Conservation (phyloP, 2,888 invertebrate genomes). For the Pycnomerus fuliginosus region DNA sequence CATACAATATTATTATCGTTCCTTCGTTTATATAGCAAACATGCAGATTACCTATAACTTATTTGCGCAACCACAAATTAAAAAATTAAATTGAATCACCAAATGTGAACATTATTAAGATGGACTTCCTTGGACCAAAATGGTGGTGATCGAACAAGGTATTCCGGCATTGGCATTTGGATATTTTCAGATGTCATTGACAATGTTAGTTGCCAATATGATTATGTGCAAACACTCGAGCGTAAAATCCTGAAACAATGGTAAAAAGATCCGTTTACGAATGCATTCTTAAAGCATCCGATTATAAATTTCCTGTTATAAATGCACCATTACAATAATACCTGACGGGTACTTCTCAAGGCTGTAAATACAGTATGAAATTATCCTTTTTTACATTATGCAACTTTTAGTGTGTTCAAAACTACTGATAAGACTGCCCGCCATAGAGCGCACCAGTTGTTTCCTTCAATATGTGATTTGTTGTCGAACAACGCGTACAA, state of each 20-base stretch:
- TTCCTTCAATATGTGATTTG: slow-evolving; percentile 1
- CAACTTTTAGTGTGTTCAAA: slow-evolving; percentile 30
- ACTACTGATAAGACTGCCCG: slow-evolving; percentile 6
- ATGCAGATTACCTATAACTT: no score
- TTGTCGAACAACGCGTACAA: slow-evolving; percentile 2
- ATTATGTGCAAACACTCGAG: slow-evolving; percentile 15
- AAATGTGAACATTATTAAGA: no score
- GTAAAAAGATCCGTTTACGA: slow-evolving; percentile 10
- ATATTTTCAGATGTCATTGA: no score
- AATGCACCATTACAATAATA: slow-evolving; percentile 25
- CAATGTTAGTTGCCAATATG: no score
- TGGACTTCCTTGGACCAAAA: no score
- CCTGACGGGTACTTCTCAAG: slow-evolving; percentile 34
- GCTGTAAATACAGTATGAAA: slow-evolving; percentile 33
- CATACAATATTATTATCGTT: no score
- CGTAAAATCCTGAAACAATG: slow-evolving; percentile 11
- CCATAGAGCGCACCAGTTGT: slow-evolving; percentile 4
- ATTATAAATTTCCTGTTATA: slow-evolving; percentile 32
- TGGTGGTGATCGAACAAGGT: no score
- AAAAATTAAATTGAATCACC: no score
- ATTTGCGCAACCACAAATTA: no score
- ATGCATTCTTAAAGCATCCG: slow-evolving; percentile 12
- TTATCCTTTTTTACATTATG: slow-evolving; percentile 29
- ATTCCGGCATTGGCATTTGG: no score
- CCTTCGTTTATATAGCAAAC: no score